Evolutionary conservation across 1,140 invertebrate genomes (phyloP), one percentile per base, ranked within the genome.

Genomic region (Camponotus vicinus): DNA sequence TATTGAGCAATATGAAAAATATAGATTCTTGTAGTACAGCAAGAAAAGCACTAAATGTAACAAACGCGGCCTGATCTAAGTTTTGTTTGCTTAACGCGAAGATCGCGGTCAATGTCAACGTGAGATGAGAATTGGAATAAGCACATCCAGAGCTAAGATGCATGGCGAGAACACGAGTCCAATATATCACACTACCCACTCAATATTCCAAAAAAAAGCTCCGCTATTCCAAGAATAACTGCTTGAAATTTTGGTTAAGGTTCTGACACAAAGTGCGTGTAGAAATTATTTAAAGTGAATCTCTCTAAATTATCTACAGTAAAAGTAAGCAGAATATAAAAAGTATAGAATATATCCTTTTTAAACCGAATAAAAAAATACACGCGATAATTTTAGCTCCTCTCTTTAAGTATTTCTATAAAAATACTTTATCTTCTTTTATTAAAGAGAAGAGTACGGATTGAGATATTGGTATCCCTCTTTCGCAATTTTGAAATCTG

Each of bases 51-150:
- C 4, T 61, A 83, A 83, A 73, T 45, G 55, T 49, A 42, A 73
- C 52, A 61, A 83, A 75, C 79, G 79, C 55, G 69, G 32, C n/a
- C 45, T 34, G 55, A 83, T 73, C 55, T 42, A 61, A 83, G 69
- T 63, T 83, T 73, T 83, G 79, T 83, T 83, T 75, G 55, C 79
- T 75, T 45, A 49, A 83, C 69, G 67, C 55, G 55, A 75, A 75
- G 69, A 83, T 83, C 79, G 79, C 79, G 79, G 79, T 83, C 79
- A 83, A 83, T 83, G 79, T 83, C 79, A 63, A 59, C 57, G 79
- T 73, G 69, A 79, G 77, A 79, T 79, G 77, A 83, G 79, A 73
- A 83, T 83, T 55, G 69, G 55, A 83, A 83, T 75, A 75, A 32
- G 69, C 79, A 37, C 69, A 83, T 75, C 75, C 69, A 83, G 42